Evolutionary conservation across 2,888 invertebrate genomes (phyloP), one percentile per base, ranked within the genome.

Genomic region (Helicoverpa assulta): DNA sequence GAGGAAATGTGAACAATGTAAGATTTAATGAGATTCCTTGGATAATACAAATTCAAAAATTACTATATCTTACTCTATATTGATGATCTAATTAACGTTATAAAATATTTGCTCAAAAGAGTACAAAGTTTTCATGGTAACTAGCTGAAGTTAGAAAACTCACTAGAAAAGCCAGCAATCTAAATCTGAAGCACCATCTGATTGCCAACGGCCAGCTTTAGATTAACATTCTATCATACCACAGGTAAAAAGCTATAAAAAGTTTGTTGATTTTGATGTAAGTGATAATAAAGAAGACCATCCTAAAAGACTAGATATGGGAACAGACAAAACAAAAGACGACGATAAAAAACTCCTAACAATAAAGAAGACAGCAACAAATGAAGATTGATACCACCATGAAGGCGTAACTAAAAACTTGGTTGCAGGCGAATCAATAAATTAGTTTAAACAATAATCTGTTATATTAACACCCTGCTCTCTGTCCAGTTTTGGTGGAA

Each of bases 381-480:
- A 78, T 70, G 53, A 73, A 77, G 83, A 77, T 71, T 72, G 68
- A 68, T 83, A 63, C 47, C 16, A 68, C 18, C 52, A 73, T 52
- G 47, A 57, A 52, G 64, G 70, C 70, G 63, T 74, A 56, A 59
- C 70, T 57, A 84, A 77, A 83, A 83, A 70, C 47, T 50, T 81
- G 74, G 73, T 79, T 82, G 69, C 63, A 73, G 79, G 80, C 75
- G 67, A 80, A 85, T 83, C 87, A 63, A 88, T 88, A 82, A 83
- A 82, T 81, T 80, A 80, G 70, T 77, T 82, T 82, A 85, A 83
- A 85, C 76, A 80, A 82, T 78, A 69, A 83, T 87, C 82, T 81
- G 85, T 88, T 86, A 88, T 88, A 89, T 90, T 88, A 85, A 87
- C 88, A 85, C 82, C 70, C 79, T 73, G 74, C 66, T 76, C 80